Conservation (phyloP, 2,797 vertebrate genomes). For the Scolopax rusticola region DNA sequence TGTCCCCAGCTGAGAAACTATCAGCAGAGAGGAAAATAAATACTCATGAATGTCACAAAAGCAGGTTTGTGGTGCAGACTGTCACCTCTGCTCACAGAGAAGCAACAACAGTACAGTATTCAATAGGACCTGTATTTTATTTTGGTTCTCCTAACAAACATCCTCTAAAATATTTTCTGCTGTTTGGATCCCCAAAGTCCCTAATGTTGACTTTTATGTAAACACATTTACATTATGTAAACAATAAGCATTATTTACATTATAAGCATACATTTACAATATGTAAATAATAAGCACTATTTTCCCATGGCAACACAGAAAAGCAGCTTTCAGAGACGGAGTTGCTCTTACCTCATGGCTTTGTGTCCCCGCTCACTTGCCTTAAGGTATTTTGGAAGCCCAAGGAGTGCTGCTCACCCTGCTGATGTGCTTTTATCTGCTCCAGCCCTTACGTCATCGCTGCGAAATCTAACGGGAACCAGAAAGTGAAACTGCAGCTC, state of each 20-base stretch:
- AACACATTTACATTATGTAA: neutral
- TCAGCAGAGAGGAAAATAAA: neutral
- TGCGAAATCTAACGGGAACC: rapidly evolving
- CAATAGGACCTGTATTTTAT: neutral
- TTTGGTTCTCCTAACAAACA: neutral
- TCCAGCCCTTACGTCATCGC: rapidly evolving
- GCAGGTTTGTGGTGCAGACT: neutral
- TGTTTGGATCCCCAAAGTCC: neutral
- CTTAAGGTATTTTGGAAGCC: neutral
- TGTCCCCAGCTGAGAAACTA: neutral
- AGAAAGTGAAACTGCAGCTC: neutral
- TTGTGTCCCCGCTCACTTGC: neutral
- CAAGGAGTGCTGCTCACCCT: neutral
- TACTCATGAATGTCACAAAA: neutral
- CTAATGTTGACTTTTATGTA: neutral
- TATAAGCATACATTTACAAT: no score
- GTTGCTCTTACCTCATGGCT: constrained; percentile 52
- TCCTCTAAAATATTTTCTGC: neutral
- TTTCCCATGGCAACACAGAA: neutral
- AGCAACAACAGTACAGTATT: neutral
- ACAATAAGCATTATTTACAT: no score
- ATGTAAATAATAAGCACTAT: neutral
- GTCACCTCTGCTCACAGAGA: neutral
- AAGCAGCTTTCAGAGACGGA: neutral
- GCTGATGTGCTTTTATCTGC: neutral